Conservation (phyloP, 1,140 invertebrate species). For the Camponotus vicinus region DNA sequence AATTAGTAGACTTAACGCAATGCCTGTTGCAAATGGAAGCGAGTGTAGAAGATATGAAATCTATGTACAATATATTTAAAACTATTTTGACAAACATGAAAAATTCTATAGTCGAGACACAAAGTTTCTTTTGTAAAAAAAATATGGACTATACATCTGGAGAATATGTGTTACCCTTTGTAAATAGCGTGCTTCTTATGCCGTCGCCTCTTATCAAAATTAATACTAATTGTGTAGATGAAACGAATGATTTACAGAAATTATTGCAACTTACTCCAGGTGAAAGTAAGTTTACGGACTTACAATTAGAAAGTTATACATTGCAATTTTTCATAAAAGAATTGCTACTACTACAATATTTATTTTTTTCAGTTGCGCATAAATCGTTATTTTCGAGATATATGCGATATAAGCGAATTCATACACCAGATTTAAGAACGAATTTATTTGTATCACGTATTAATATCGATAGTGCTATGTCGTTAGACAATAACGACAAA, state of each 20-base stretch:
- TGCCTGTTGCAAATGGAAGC: slow-evolving; percentile 74
- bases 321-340: slow-evolving; percentile 24
- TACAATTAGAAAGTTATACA: neutral
- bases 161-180: slow-evolving; percentile 34
- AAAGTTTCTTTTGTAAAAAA: slow-evolving; percentile 36
- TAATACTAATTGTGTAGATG: slow-evolving; percentile 60
- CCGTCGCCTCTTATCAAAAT: slow-evolving; percentile 78
- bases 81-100: slow-evolving; percentile 37
- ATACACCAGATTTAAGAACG: slow-evolving; percentile 49
- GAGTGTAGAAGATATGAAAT: slow-evolving; percentile 71
- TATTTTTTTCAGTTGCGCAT: slow-evolving; percentile 69
- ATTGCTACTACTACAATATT: slow-evolving; percentile 23
- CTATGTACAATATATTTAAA: slow-evolving; percentile 66
- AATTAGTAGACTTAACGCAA: slow-evolving; percentile 68
- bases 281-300: slow-evolving; percentile 69
- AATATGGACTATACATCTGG: slow-evolving; percentile 19
- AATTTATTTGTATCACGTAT: slow-evolving; percentile 75
- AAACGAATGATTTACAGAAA: slow-evolving; percentile 65
- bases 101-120: slow-evolving; percentile 3
- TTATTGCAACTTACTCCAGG: slow-evolving; percentile 78
- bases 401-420: slow-evolving; percentile 57
- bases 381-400: slow-evolving; percentile 79
- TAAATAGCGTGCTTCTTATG: slow-evolving; percentile 74
- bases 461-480: slow-evolving; percentile 77
- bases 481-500: slow-evolving; percentile 60